phyloP scores from a whole-genome alignment of 2,113 vertebrate species.

The Rhinoptilus africanus region DNA sequence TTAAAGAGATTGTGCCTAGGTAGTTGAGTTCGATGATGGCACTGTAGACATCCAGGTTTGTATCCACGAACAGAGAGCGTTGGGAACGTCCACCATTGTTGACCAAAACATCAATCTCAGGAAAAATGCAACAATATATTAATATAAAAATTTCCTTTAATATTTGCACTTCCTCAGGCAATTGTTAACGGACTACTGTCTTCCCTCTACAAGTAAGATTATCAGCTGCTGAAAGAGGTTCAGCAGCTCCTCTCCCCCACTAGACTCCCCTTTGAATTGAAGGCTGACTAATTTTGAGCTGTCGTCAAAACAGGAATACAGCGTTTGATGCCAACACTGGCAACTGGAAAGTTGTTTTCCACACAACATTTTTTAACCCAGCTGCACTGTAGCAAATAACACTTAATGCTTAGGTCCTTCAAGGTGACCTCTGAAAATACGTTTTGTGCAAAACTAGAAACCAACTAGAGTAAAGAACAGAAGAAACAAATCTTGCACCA shows the following conservation, averaged over 20 bases:
- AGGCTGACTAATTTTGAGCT: not conserved
- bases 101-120: slow-evolving; percentile 87
- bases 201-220: not conserved
- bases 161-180: not conserved
- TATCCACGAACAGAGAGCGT: slow-evolving; percentile 85
- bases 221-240: not conserved
- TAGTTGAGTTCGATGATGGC: slow-evolving; percentile 90
- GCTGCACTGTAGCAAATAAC: not conserved
- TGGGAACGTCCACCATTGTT: slow-evolving; percentile 92
- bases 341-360: not conserved
- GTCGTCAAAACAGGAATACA: not conserved
- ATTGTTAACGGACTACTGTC: not conserved
- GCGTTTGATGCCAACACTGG: not conserved
- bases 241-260: not conserved
- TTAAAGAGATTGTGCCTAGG: slow-evolving; percentile 90
- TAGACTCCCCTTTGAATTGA: not conserved
- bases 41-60: slow-evolving; percentile 82
- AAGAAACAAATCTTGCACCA: not conserved
- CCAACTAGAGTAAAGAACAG: not conserved
- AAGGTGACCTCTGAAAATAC: not conserved
- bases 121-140: not conserved
- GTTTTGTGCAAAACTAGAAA: not conserved
- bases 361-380: not conserved
- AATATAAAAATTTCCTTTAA: not conserved
- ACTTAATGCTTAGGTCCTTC: not conserved